Evolutionary conservation across 2,888 invertebrate species (phyloP), one percentile per base, ranked within the genome.

Genomic region (Aethes cnicana): DNA sequence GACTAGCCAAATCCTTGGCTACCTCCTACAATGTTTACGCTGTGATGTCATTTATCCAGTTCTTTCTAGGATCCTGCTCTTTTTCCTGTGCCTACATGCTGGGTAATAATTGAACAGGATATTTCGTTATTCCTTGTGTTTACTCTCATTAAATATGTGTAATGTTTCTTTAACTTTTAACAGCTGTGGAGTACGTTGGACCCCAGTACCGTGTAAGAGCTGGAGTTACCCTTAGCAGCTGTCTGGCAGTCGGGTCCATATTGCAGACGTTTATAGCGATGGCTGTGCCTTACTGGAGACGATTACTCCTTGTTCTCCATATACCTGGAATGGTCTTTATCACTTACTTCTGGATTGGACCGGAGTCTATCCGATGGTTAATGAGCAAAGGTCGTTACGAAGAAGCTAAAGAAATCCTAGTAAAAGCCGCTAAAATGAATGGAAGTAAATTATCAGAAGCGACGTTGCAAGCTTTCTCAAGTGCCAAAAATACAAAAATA

Each of bases 361-460:
- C 93, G 0, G 93, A 93, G 74, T 93, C 93, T 18, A 81, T 92
- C 12, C 83, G 94, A 57, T 94, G 94, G 94, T 80, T 94, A 16
- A 66, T 93, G 8, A 91, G 53, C 91, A 9, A 91, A 92, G 41
- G 53, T 6, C 47, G 46, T 1, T 53, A 47, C 16, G 11, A 39
- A 28, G 47, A 53, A 35, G 21, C 53, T 1, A 12, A 39, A 6
- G 25, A 2, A 1, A 32, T 53, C 3, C 12, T 53, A 7, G 26
- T 35, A 9, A 47, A 41, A n/a, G 35, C 35, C 11, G 53, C 53
- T 1, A 21, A 21, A 9, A 30, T 28, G n/a, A 53, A 53, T 14
- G 30, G 41, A 1, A 47, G n/a, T 1, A 8, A 8, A 6, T 8
- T 47, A 0, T 46, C 47, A 8, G 47, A 53, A 35, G 26, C n/a